Percentiles rank a stretch among this genome's conserved stretches.
These are phyloP conservation scores for Zaprionus lineosus DNA, from an alignment of 2,888 invertebrate species.

Conservation along the genomic window DNA sequence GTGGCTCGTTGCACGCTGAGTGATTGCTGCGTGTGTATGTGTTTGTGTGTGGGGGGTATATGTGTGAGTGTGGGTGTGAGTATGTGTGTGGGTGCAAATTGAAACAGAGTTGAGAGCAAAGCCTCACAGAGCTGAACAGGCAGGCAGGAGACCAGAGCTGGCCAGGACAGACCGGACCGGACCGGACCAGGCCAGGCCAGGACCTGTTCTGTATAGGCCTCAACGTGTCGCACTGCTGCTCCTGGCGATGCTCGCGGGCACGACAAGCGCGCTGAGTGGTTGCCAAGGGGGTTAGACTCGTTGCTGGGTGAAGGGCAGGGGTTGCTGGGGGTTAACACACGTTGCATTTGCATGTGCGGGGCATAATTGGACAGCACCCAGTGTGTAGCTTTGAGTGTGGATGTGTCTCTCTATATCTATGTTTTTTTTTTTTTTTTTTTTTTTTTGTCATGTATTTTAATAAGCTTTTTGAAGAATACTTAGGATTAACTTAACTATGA, in stretches of 20 bases:
- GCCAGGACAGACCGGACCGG: conserved; percentile 12
- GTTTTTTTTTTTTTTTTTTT: too few relatives aligned
- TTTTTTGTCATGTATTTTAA: too few relatives aligned
- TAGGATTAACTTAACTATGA: too few relatives aligned
- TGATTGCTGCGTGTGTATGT: conserved; percentile 64
- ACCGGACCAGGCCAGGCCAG: background rate
- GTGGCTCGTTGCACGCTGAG: conserved; percentile 55
- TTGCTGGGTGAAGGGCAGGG: background rate
- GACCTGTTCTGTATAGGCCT: conserved; percentile 4
- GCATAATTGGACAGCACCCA: conserved; percentile 73
- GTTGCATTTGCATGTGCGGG: conserved; percentile 76
- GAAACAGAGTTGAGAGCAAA: conserved; percentile 65
- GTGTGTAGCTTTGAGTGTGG: conserved; percentile 28
- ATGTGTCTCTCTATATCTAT: too few relatives aligned
- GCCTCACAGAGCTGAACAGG: conserved; percentile 21
- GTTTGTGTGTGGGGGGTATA: too few relatives aligned
- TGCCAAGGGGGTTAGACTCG: conserved; percentile 37
- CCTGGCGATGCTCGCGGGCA: conserved; percentile 65
- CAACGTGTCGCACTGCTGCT: conserved; percentile 70
- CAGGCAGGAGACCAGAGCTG: conserved; percentile 5
- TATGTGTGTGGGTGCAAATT: conserved; percentile 75
- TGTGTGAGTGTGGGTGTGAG: too few relatives aligned
- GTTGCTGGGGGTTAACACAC: conserved; percentile 36
- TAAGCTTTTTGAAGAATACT: too few relatives aligned
- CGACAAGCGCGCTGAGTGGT: conserved; percentile 71